A percentile compares a stretch with the other conserved stretches of the same genome.
Evolutionary conservation across 23 tunicate species (phyloP).

Genomic region (Clavelina lepadiformis): DNA sequence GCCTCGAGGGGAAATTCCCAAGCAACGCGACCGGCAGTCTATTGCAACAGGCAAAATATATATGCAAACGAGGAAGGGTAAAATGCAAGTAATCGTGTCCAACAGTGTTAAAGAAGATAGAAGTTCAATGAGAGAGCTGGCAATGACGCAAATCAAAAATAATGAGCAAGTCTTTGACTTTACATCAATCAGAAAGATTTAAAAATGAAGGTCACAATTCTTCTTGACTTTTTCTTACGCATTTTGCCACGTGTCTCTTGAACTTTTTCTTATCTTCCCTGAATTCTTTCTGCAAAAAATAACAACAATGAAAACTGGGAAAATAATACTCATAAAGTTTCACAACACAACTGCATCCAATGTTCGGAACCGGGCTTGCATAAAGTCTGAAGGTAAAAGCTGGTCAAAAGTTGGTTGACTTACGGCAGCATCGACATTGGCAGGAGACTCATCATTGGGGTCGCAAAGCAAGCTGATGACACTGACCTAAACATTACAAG

Average conservation of each 20-base stretch:
- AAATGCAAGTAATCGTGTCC: too few species aligned
- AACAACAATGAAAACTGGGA: neutral
- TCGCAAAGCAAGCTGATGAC: slow-evolving; percentile 73
- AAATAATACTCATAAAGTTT: neutral
- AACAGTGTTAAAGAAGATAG: too few species aligned
- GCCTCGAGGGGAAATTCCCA: too few species aligned
- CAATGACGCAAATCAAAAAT: too few species aligned
- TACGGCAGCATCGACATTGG: slow-evolving; percentile 80
- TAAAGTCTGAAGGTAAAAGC: neutral
- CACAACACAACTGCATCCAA: neutral
- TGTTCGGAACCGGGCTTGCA: neutral
- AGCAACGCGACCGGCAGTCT: too few species aligned
- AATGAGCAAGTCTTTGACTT: too few species aligned
- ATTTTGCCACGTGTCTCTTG: slow-evolving; percentile 31
- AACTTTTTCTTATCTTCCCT: slow-evolving; percentile 40
- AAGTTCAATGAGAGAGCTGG: too few species aligned
- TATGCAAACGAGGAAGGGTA: too few species aligned
- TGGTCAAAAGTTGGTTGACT: slow-evolving; percentile 1
- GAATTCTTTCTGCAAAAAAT: slow-evolving; percentile 35
- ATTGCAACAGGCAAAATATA: too few species aligned
- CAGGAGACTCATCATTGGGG: slow-evolving; percentile 78
- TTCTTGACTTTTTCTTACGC: slow-evolving; percentile 53
- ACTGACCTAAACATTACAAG: slow-evolving; percentile 30
- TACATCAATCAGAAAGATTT: too few species aligned
- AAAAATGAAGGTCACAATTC: slow-evolving; percentile 11